Percentiles rank a stretch among this genome's conserved stretches.
These are phyloP conservation scores for Zaprionus tsacasi DNA, from an alignment of 1,140 invertebrate species.

Conservation along the genomic window DNA sequence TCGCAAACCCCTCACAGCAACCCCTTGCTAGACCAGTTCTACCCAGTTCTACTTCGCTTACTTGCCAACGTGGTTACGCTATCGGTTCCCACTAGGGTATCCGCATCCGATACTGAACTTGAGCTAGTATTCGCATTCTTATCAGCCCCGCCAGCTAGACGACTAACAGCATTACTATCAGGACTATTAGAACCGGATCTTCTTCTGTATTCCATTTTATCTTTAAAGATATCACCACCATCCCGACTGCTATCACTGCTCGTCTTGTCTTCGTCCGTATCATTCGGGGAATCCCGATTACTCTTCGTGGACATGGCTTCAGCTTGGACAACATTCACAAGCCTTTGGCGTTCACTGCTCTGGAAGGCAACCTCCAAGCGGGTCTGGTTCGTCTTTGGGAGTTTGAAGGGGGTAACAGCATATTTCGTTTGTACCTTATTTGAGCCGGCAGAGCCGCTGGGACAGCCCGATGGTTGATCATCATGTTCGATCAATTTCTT, in stretches of 20 bases:
- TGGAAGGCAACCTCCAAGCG: conserved; percentile 62
- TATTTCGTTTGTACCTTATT: conserved; percentile 66
- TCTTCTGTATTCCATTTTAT: background rate
- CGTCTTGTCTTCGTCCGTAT: conserved; percentile 12
- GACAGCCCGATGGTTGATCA: conserved; percentile 2
- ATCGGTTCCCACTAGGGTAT: conserved; percentile 61
- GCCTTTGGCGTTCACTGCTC: background rate
- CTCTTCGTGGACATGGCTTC: background rate
- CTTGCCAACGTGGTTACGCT: conserved; percentile 30
- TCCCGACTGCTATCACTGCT: conserved; percentile 24
- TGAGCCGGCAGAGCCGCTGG: conserved; percentile 22
- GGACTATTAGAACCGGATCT: too few species aligned
- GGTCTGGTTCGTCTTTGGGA: conserved; percentile 58
- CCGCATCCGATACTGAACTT: conserved; percentile 58
- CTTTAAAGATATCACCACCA: background rate
- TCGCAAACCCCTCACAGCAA: too few species aligned
- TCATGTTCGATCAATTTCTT: conserved; percentile 50
- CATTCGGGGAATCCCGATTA: background rate
- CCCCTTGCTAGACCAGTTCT: background rate
- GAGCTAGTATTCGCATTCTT: conserved; percentile 15
- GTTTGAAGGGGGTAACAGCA: conserved; percentile 60
- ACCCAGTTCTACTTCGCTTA: conserved; percentile 41
- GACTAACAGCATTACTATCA: conserved; percentile 13
- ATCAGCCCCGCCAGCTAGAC: conserved; percentile 63
- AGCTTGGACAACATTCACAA: background rate